Evolutionary conservation across 2,888 invertebrate species (phyloP).

Genomic region (Cerceris rybyensis): DNA sequence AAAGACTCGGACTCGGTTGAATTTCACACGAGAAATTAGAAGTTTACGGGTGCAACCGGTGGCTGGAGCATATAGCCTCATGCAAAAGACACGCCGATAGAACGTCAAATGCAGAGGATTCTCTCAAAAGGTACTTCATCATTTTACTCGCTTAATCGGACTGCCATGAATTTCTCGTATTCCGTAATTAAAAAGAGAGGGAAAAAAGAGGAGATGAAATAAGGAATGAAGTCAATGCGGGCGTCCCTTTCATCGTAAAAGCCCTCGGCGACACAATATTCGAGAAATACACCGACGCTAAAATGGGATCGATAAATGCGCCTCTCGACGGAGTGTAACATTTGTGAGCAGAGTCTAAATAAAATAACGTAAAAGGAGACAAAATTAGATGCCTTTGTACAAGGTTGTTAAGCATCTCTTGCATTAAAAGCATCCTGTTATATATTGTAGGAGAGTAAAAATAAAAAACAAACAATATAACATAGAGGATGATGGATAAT

Average conservation of each 20-base stretch:
- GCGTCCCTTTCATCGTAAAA: background rate
- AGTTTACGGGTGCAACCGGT: slow-evolving; percentile 5
- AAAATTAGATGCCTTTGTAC: no score
- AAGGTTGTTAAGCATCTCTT: no score
- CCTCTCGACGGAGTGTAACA: background rate
- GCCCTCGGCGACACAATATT: no score
- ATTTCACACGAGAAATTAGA: slow-evolving; percentile 7
- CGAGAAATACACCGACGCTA: no score
- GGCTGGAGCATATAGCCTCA: background rate
- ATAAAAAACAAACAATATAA: slow-evolving; percentile 2
- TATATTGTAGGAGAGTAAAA: background rate
- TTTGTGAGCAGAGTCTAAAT: background rate
- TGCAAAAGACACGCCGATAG: background rate
- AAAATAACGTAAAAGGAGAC: no score
- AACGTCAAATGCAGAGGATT: background rate
- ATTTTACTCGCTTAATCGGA: background rate
- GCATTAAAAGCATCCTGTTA: no score
- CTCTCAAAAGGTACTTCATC: background rate
- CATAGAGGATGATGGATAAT: background rate
- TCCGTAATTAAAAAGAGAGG: background rate
- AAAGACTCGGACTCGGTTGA: slow-evolving; percentile 1
- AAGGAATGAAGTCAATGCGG: background rate
- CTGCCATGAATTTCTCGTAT: background rate
- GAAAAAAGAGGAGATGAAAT: background rate
- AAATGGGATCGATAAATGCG: background rate